A percentile compares a stretch with the other conserved stretches of the same genome.
Conservation (phyloP, 2,113 vertebrate species). For the Lophius piscatorius region DNA sequence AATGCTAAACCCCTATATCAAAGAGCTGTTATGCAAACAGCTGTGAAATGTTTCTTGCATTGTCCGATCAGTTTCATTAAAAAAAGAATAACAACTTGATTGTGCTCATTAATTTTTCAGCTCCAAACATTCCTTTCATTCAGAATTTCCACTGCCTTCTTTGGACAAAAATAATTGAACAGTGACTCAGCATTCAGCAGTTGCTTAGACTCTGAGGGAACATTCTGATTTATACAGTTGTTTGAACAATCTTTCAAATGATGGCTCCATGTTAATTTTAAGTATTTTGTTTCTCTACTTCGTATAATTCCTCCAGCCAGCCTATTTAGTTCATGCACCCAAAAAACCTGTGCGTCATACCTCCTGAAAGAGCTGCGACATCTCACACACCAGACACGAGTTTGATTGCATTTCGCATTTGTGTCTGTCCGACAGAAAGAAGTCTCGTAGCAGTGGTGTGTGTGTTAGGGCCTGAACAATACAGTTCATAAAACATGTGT, state of each 20-base stretch:
- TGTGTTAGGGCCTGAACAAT: slow-evolving; percentile 98
- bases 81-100: slow-evolving; percentile 19
- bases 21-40: slow-evolving; percentile 21
- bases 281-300: neutral
- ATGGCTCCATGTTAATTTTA: neutral
- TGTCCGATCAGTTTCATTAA: slow-evolving; percentile 22
- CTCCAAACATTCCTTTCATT: slow-evolving; percentile 43
- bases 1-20: slow-evolving; percentile 18
- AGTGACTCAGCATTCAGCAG: slow-evolving; percentile 59
- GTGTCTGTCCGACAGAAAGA: slow-evolving; percentile 98
- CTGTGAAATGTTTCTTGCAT: neutral
- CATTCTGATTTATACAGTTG: slow-evolving; percentile 17
- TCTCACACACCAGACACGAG: slow-evolving; percentile 98
- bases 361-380: slow-evolving; percentile 98
- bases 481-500: slow-evolving; percentile 99
- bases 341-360: slow-evolving; percentile 71
- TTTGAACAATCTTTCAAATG: slow-evolving; percentile 13
- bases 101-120: slow-evolving; percentile 29
- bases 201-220: slow-evolving; percentile 19
- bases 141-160: slow-evolving; percentile 33
- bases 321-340: slow-evolving; percentile 4
- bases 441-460: slow-evolving; percentile 95
- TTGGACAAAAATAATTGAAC: slow-evolving; percentile 42
- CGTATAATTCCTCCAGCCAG: slow-evolving; percentile 1
- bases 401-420: slow-evolving; percentile 99